phyloP scores from a whole-genome alignment of 2,113 vertebrate species.

The Epinephelus fuscoguttatus region DNA sequence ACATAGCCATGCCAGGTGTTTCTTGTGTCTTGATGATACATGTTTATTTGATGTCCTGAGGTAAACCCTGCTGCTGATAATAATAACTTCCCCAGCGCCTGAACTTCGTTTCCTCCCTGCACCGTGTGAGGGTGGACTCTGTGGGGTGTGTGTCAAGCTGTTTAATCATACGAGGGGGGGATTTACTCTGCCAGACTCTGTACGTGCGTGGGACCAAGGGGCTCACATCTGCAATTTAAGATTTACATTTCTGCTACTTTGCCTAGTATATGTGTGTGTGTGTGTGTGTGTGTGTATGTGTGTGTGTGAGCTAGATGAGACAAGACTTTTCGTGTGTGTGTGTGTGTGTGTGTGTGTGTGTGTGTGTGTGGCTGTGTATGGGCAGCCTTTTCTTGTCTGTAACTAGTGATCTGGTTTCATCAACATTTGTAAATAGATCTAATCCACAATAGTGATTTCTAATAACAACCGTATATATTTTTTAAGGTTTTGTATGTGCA shows the following conservation, averaged over 20 bases:
- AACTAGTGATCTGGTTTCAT: conserved; percentile 11
- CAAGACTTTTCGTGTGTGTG: conserved; percentile 9
- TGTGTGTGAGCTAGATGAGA: conserved; percentile 49
- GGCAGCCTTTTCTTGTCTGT: conserved; percentile 6
- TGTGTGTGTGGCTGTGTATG: neutral
- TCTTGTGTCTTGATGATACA: conserved; percentile 41
- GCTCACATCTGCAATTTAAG: conserved; percentile 53
- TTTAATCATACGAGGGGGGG: conserved; percentile 50
- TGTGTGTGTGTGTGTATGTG: conserved; percentile 10
- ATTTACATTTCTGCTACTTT: conserved; percentile 51
- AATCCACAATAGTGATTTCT: conserved; percentile 4
- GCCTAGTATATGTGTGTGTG: conserved; percentile 7
- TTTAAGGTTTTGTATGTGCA: neutral
- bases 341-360: too few relatives aligned
- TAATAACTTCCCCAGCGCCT: conserved; percentile 63
- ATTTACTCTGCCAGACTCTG: conserved; percentile 52
- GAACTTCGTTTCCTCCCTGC: conserved; percentile 51
- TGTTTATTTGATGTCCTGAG: conserved; percentile 61
- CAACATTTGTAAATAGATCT: conserved; percentile 6
- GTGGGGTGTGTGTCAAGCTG: conserved; percentile 42
- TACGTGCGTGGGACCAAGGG: conserved; percentile 36
- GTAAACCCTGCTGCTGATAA: conserved; percentile 54
- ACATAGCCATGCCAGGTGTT: conserved; percentile 36
- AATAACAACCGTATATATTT: neutral
- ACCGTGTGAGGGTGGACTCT: conserved; percentile 26